Conservation (phyloP, 2,888 invertebrate genomes). For the Campaea margaritaria region DNA sequence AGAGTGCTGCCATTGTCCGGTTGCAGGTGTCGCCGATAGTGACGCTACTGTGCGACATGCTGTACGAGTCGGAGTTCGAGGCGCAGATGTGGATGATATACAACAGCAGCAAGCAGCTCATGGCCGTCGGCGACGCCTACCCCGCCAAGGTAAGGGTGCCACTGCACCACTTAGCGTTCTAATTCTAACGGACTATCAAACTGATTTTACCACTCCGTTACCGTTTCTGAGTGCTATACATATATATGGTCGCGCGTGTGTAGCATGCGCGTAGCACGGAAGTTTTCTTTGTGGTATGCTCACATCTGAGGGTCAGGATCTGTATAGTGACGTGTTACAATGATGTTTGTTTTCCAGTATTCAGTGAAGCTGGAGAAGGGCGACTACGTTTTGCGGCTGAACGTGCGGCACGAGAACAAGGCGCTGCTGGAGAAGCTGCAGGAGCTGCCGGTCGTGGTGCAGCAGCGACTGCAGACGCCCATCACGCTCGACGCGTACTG, state of each 20-base stretch:
- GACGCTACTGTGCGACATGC: constrained; percentile 91
- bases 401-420: constrained; percentile 95
- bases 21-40: constrained; percentile 87
- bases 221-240: too few species aligned
- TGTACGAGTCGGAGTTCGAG: constrained; percentile 98
- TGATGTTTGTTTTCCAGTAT: constrained; percentile 84
- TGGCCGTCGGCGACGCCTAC: constrained; percentile 95
- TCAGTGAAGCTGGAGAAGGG: constrained; percentile 96
- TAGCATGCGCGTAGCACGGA: too few species aligned
- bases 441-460: constrained; percentile 90
- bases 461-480: constrained; percentile 90
- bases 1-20: too few species aligned
- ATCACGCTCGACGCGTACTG: constrained; percentile 91
- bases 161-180: too few species aligned
- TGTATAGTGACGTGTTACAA: neutral
- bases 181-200: too few species aligned
- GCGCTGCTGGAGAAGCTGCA: constrained; percentile 93
- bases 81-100: constrained; percentile 98
- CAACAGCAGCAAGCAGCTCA: constrained; percentile 94
- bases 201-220: too few species aligned
- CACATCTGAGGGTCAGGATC: too few species aligned
- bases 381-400: constrained; percentile 94
- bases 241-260: too few species aligned
- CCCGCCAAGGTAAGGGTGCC: constrained; percentile 89
- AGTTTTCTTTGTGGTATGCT: too few species aligned